Conservation (phyloP, 2,888 invertebrate species). For the Temnothorax ravouxi region DNA sequence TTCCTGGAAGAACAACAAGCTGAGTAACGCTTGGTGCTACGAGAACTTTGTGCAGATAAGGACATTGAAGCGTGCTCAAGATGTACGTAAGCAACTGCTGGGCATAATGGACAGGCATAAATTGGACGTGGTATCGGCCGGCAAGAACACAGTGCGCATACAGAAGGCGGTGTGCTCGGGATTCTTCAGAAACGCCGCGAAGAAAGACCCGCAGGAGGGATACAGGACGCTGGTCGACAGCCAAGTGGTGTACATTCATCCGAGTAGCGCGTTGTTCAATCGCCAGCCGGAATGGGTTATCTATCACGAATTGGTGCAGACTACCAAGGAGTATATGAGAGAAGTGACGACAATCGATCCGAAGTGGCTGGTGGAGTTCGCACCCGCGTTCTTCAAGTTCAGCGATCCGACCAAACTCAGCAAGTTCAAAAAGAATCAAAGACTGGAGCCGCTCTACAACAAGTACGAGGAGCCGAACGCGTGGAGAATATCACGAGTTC, state of each 20-base stretch:
- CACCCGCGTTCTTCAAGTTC: slow-evolving; percentile 99
- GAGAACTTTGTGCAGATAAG: slow-evolving; percentile 99
- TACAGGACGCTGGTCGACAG: slow-evolving; percentile 99
- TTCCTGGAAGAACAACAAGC: slow-evolving; percentile 99
- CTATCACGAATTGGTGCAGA: slow-evolving; percentile 99
- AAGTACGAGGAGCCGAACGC: slow-evolving; percentile 99
- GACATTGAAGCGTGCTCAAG: slow-evolving; percentile 98
- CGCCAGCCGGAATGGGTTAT: slow-evolving; percentile 99
- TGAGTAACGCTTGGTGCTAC: slow-evolving; percentile 99
- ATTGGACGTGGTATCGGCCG: slow-evolving; percentile 98
- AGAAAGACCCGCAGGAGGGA: slow-evolving; percentile 99
- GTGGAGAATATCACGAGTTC: slow-evolving; percentile 98
- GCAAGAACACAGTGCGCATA: slow-evolving; percentile 97
- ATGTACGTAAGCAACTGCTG: slow-evolving; percentile 98
- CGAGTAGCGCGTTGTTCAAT: slow-evolving; percentile 98
- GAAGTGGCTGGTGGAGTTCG: slow-evolving; percentile 99
- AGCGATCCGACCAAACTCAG: slow-evolving; percentile 99
- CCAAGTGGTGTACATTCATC: slow-evolving; percentile 99
- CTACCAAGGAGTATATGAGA: slow-evolving; percentile 99
- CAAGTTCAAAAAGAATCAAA: slow-evolving; percentile 99
- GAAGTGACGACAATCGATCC: slow-evolving; percentile 99
- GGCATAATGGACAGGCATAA: slow-evolving; percentile 99
- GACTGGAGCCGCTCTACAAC: slow-evolving; percentile 98
- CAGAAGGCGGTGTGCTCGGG: slow-evolving; percentile 99
- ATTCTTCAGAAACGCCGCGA: slow-evolving; percentile 99